Base-by-base conservation (phyloP, 1,140 invertebrate genomes). In the Anastatus disparis region DNA sequence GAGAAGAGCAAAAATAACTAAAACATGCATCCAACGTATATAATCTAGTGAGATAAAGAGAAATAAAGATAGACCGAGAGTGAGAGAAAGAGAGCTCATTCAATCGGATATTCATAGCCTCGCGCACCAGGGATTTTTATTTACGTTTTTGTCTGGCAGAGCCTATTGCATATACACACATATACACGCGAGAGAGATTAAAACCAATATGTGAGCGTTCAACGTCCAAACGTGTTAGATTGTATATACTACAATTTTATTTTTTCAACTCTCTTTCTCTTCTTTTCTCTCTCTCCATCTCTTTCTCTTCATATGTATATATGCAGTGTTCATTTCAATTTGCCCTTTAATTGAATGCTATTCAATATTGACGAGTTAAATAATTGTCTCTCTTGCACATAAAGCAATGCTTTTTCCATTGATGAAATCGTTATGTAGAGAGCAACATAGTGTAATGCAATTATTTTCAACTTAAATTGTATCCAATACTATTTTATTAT, bases 371-470 rank as follows among this genome's bases (percentile, higher is more conserved):
- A 63, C 48, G 29, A 62, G 55, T 22, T 44, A 58, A 71, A 67
- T 67, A 74, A 71, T 71, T 59, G 52, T 74, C 64, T 69, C 48
- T 55, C 10, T 17, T 20, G 20, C 13, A 64, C 6, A 31, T 48
- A 20, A n/a, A 15, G 22, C 8, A 13, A 24, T 40, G 9, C 17
- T 10, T 50, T n/a, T n/a, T 22, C 15, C 29, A 12, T 12, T 59
- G 31, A 59, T 42, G 24, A 59, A 22, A 24, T 50, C 22, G 12
- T 17, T 48, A 38, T 31, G 24, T 0, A 20, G 13, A n/a, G 1
- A 9, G 0, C 1, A 42, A 61, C 15, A 35, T 24, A 24, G 8
- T 58, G 22, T 26, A 58, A 44, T 8, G 10, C 40, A 3, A 40
- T 58, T 56, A 56, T 56, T 35, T 9, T 8, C 10, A 29, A 29